A percentile compares a stretch with the other conserved stretches of the same genome.
phyloP scores from a whole-genome alignment of 1,140 invertebrate genomes.

The Neodiprion virginianus region DNA sequence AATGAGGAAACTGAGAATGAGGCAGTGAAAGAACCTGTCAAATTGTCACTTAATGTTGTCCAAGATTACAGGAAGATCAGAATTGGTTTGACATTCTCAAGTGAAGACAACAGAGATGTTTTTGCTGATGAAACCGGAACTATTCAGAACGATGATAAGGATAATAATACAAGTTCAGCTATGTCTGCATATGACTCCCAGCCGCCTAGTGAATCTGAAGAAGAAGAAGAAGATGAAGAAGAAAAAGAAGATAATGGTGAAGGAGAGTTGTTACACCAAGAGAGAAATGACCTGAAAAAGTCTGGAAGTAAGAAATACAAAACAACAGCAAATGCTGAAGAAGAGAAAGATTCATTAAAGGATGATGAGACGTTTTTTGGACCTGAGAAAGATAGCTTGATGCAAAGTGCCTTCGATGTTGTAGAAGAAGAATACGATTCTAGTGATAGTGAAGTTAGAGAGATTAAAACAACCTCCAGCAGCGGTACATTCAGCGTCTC shows the following conservation, averaged over 20 bases:
- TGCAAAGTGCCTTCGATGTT: conserved; percentile 52
- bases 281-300: conserved; percentile 30
- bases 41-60: conserved; percentile 55
- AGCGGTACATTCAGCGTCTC: conserved; percentile 71
- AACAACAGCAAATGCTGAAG: conserved; percentile 55
- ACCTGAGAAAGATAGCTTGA: conserved; percentile 48
- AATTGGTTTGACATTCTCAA: conserved; percentile 75
- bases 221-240: conserved; percentile 39
- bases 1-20: conserved; percentile 15
- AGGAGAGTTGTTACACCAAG: conserved; percentile 22
- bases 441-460: conserved; percentile 54
- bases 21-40: conserved; percentile 46
- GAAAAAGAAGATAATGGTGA: conserved; percentile 34
- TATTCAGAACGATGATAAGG: conserved; percentile 57
- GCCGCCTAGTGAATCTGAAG: conserved; percentile 33
- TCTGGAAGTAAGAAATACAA: conserved; percentile 62
- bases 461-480: conserved; percentile 56
- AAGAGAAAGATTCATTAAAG: conserved; percentile 56
- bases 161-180: conserved; percentile 41
- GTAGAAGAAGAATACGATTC: conserved; percentile 51
- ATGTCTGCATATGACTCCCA: not conserved
- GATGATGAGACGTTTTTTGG: conserved; percentile 35
- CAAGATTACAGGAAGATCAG: conserved; percentile 86
- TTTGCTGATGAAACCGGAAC: conserved; percentile 53
- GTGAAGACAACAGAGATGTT: conserved; percentile 63